Base-by-base conservation (phyloP, 2,113 vertebrate species). In the Xenopus laevis region DNA sequence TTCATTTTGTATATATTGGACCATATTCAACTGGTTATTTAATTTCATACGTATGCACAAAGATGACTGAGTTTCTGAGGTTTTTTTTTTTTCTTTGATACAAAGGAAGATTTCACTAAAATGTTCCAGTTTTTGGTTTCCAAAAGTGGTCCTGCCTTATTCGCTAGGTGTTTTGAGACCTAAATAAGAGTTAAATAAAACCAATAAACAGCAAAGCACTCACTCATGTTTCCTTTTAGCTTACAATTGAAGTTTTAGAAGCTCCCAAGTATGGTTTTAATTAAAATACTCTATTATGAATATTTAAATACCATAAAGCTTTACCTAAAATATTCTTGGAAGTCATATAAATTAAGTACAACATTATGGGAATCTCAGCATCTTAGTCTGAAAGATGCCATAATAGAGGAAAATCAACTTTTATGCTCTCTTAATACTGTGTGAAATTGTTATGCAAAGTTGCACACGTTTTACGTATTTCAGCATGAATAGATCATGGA, bases 241-340 rank as follows among this genome's bases (percentile, higher is more conserved):
- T 60, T 18, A 60, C 55, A 30, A 65, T 57, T n/a, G 53, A 55
- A 8, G 16, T n/a, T 4, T 18, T 62, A 71, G 59, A 45, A 52
- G 44, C 60, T 62, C 61, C 58, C 20, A 71, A 16, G 30, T 11
- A 57, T 20, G 53, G 53, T 58, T 67, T 74, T 66, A 67, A 61
- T 74, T 59, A 74, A 52, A 61, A 44, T 30, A 17, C 53, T 68
- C 67, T 47, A 60, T 67, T 61, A 68, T 74, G 44, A 74, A 74
- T 74, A 74, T 68, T 74, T 74, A 68, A 74, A 52, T 27, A 68
- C 53, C 67, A 74, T 74, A 74, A 68, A 74, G 60, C 64, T 60
- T 33, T 46, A 60, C 55, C 40, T 30, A 44, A 59, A 74, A 46
- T 46, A 60, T 74, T 68, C 72, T 74, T 74, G 55, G 64, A 67